Conservation (phyloP, 1,140 invertebrate species). For the Metaphire vulgaris region DNA sequence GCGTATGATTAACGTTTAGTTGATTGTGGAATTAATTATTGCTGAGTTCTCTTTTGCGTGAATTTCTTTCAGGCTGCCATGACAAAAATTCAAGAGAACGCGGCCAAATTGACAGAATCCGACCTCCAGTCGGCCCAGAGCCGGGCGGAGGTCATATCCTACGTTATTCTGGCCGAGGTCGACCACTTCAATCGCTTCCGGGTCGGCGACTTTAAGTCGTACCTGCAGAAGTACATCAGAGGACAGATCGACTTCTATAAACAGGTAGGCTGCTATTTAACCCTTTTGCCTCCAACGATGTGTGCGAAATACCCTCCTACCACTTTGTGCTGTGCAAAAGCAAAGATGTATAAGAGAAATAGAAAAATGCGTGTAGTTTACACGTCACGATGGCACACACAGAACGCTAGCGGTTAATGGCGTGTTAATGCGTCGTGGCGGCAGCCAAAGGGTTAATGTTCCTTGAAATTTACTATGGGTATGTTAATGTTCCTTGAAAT, state of each 20-base stretch:
- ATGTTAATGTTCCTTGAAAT: too few relatives aligned
- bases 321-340: too few relatives aligned
- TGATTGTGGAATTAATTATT: too few relatives aligned
- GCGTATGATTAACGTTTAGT: too few relatives aligned
- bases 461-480: too few relatives aligned
- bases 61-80: slow-evolving; percentile 26
- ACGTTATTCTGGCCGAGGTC: slow-evolving; percentile 84
- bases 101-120: slow-evolving; percentile 69
- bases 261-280: too few relatives aligned
- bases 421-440: background rate
- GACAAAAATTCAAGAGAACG: slow-evolving; percentile 27
- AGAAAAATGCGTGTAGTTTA: background rate
- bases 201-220: slow-evolving; percentile 72
- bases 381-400: too few relatives aligned
- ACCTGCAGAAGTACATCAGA: slow-evolving; percentile 74
- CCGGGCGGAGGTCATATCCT: slow-evolving; percentile 81
- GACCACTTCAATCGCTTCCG: slow-evolving; percentile 85
- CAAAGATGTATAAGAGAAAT: too few relatives aligned
- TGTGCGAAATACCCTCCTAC: too few relatives aligned
- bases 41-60: too few relatives aligned
- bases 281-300: too few relatives aligned
- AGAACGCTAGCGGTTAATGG: background rate
- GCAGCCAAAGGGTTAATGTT: background rate
- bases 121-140: slow-evolving; percentile 72
- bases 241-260: slow-evolving; percentile 89